Evolutionary conservation across 2,113 vertebrate genomes (phyloP).

Genomic region (Petromus typicus): DNA sequence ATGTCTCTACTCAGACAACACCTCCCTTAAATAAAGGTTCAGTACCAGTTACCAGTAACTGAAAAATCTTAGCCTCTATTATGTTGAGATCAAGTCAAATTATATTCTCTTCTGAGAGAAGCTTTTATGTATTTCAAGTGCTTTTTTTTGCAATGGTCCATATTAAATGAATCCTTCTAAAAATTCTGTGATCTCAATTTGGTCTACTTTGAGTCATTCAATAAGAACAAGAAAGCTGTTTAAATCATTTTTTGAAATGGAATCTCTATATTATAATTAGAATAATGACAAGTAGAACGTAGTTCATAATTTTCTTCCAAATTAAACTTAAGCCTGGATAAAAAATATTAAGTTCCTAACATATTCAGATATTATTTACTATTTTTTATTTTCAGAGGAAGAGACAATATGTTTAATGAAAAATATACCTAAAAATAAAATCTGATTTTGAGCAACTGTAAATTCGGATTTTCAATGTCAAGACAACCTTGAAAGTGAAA

Average conservation of each 20-base stretch:
- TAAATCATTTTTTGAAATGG: slow-evolving; percentile 5
- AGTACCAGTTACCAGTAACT: not conserved
- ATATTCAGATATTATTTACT: slow-evolving; percentile 5
- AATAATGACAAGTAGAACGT: not conserved
- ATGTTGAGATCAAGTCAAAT: slow-evolving; percentile 29
- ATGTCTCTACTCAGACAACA: not conserved
- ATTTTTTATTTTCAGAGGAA: not conserved
- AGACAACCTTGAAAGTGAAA: not conserved
- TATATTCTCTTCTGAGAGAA: slow-evolving; percentile 55
- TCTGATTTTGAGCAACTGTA: not conserved
- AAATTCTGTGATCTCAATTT: not conserved
- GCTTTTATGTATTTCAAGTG: slow-evolving; percentile 18
- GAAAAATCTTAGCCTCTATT: slow-evolving; percentile 19
- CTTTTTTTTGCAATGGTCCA: not conserved
- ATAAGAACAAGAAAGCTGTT: not conserved
- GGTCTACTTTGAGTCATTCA: slow-evolving; percentile 38
- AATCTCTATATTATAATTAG: not conserved
- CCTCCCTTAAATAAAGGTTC: not conserved
- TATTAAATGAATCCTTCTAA: slow-evolving; percentile 15
- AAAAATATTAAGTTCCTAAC: slow-evolving; percentile 11
- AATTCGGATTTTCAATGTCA: not conserved
- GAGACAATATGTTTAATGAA: slow-evolving; percentile 27
- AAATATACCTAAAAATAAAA: slow-evolving; percentile 31
- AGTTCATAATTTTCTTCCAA: slow-evolving; percentile 50
- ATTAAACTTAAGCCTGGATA: slow-evolving; percentile 1